Evolutionary conservation across 1,140 invertebrate genomes (phyloP), one percentile per base, ranked within the genome.

Genomic region (Trichonephila inaurata): DNA sequence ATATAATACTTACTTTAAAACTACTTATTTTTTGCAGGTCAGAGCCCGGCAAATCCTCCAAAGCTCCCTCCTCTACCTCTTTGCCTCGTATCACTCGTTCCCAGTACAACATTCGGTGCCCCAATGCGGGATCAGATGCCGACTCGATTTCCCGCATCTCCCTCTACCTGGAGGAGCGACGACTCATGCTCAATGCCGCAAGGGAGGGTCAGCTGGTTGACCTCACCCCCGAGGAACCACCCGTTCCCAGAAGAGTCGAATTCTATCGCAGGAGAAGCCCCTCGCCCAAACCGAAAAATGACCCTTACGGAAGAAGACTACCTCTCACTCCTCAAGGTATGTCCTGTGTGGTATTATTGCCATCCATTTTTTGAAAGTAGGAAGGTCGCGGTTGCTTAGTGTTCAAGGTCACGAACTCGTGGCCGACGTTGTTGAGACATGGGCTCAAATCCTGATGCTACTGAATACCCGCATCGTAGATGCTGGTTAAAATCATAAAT

Each of bases 291-390:
- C 92, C 92, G 3, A 93, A 89, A 40, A 90, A 91, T 24, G 94
- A 94, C 16, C 83, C 89, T 6, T 94, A 94, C 12, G 94, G 94
- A 10, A 91, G 94, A 24, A 87, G 85, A 28, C 28, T 94, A 19
- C 94, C 94, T 19, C 69, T 94, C n/a, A 94, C 66, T 21, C 94
- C 94, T 10, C 89, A 94, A 88, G 94, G 94, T 88, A 33, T 19
- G 82, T 51, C 28, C 28, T 28, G 28, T 28, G 28, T 40, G 33
- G 33, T 40, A 40, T 40, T 40, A 40, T 40, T 40, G 33, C 33
- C 33, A 40, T 40, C 33, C 33, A 3, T 40, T 40, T 40, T 28
- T 40, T 40, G 4, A 3, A 40, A 40, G 33, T 40, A 40, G 4
- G 4, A 2, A 40, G 33, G 33, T 2, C 33, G 33, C 33, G 33